Evolutionary conservation across 2,888 invertebrate genomes (phyloP).

Genomic region (Sinhomidia bicolor): DNA sequence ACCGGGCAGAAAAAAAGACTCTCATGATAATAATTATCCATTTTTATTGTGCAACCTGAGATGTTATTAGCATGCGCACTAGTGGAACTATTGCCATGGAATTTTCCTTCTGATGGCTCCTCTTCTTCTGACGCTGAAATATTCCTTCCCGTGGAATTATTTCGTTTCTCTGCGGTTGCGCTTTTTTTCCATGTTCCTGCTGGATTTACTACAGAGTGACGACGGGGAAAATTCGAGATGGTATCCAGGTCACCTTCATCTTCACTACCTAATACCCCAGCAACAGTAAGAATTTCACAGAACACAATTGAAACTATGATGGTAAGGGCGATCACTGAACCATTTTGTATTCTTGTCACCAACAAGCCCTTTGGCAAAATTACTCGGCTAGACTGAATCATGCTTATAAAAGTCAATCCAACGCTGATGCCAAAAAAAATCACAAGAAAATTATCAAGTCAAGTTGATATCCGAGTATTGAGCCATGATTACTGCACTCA

Average conservation of each 20-base stretch:
- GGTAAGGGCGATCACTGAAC: background rate
- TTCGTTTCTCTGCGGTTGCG: background rate
- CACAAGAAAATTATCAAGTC: background rate
- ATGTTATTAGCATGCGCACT: conserved; percentile 20
- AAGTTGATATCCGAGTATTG: background rate
- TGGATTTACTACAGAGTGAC: background rate
- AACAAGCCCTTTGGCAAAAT: background rate
- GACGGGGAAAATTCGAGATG: background rate
- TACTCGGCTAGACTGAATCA: background rate
- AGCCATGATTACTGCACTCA: background rate
- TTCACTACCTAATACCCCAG: background rate
- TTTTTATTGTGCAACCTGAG: conserved; percentile 14
- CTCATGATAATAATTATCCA: background rate
- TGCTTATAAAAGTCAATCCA: background rate
- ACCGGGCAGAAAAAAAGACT: background rate
- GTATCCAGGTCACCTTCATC: background rate
- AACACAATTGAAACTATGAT: background rate
- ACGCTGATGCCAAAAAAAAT: too few species aligned
- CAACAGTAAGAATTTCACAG: background rate
- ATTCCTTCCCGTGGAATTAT: background rate
- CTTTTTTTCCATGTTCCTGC: background rate
- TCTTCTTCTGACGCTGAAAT: too few species aligned
- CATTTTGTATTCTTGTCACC: background rate
- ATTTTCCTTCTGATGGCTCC: conserved; percentile 27
- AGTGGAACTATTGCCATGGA: background rate